Evolutionary conservation across 2,113 vertebrate species (phyloP), one percentile per base, ranked within the genome.

Genomic region (Ammodytes dubius): DNA sequence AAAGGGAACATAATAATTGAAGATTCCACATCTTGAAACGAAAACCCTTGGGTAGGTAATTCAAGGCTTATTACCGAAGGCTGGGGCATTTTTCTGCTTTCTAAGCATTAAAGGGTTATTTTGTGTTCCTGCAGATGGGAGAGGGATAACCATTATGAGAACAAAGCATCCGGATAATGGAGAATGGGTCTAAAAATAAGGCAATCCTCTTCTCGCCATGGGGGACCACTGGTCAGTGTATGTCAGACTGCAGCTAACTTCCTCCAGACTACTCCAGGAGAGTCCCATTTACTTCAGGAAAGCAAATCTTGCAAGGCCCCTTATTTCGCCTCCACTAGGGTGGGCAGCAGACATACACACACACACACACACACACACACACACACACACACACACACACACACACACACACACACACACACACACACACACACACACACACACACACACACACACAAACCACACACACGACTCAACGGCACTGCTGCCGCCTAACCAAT

Each of bases 31-130:
- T 95, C 94, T 95, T 95, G 94, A 95, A 95, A 96, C 85, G 94
- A 95, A 95, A 95, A 94, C 93, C 91, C 94, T 95, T 95, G 93
- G 94, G 92, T 93, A 93, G 92, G 94, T 96, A 95, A 95, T 95
- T 95, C 94, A 95, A 95, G 94, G 94, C 94, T 94, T 95, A 95
- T 95, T 96, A 95, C 94, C 64, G 90, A 94, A 93, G 93, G 91
- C 94, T 79, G 59, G 90, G 91, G 89, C 93, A 94, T 95, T 93
- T 95, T 95, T 95, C 93, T 93, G 93, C 94, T 95, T 93, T 95
- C 94, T 93, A 93, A 94, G 94, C 92, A 95, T 95, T 95, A 95
- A 94, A 95, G 94, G 95, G 92, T 94, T 95, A 95, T 95, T 95
- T 95, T 95, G 93, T 89, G 91, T 91, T 92, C 94, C 94, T 92